Evolutionary conservation across 2,797 vertebrate species (phyloP).

Genomic region (Sphenodon punctatus): DNA sequence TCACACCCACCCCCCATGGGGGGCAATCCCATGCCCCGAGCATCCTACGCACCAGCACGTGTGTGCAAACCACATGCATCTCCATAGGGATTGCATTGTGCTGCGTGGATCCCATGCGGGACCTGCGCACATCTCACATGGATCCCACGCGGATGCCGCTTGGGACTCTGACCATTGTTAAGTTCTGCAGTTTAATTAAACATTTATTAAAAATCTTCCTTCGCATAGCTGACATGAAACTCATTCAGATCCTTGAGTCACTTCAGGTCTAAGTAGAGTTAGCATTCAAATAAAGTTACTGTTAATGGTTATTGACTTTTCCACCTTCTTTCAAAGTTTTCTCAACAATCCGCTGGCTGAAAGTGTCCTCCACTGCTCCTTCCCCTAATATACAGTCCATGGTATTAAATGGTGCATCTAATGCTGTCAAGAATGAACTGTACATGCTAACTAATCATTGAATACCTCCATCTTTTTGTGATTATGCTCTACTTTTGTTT

Average conservation of each 20-base stretch:
- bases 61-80: too few relatives aligned
- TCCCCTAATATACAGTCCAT: slow-evolving; percentile 16
- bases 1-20: too few relatives aligned
- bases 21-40: too few relatives aligned
- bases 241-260: background rate
- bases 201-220: slow-evolving; percentile 23
- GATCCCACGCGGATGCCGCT: too few relatives aligned
- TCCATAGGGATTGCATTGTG: too few relatives aligned
- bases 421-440: slow-evolving; percentile 6
- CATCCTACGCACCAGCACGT: too few relatives aligned
- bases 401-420: background rate
- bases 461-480: slow-evolving; percentile 7
- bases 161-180: slow-evolving; percentile 28
- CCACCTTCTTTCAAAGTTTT: slow-evolving; percentile 13
- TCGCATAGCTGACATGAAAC: slow-evolving; percentile 7
- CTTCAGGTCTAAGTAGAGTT: slow-evolving; percentile 9
- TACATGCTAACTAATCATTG: background rate
- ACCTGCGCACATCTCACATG: too few relatives aligned
- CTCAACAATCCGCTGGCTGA: slow-evolving; percentile 6
- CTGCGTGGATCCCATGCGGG: too few relatives aligned
- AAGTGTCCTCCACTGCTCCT: background rate
- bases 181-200: slow-evolving; percentile 17
- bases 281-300: slow-evolving; percentile 18
- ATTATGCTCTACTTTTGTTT: slow-evolving; percentile 22
- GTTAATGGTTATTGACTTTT: slow-evolving; percentile 18